Evolutionary conservation across 1,140 invertebrate species (phyloP), one percentile per base, ranked within the genome.

Genomic region (Hylyphantes graminicola): DNA sequence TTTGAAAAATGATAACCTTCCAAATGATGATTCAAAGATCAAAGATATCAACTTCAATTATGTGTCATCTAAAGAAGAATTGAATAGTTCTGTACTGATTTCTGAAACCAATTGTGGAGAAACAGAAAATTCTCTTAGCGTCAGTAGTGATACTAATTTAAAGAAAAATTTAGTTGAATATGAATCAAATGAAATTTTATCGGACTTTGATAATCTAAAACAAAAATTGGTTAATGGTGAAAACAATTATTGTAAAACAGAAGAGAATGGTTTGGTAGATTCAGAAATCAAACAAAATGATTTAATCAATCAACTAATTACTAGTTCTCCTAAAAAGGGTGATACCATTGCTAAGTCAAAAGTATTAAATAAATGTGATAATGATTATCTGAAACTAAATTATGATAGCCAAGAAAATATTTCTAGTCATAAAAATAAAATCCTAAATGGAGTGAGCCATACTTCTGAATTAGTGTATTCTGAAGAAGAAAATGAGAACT

Each of bases 371-470:
- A 81, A 75, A 65, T 57, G 35, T 74, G 72, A 83, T 65, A 53
- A 74, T 7, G 57, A 21, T 48, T 11, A 15, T 57, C 15, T 63
- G 12, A 12, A n/a, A 12, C 51, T 61, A 67, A 75, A 65, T 70
- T 15, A 53, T 70, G 53, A 67, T n/a, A 17, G 55, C 13, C 65
- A 70, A 55, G 72, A 83, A 50, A 48, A 83, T 5, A 15, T 65
- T 63, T 74, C 72, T 83, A 65, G 55, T 83, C 80, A 74, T n/a
- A 72, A 83, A 74, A 75, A 67, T 55, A 55, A 53, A n/a, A 51
- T 65, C 67, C 61, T 64, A 17, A 83, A 83, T 67, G 70, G 68
- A 17, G 13, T 74, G 50, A 67, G 51, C 12, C 35, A 55, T 35
- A 35, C 17, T 7, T 57, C 80, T 17, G 50, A 83, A 15, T 10